These are phyloP conservation scores for Apodemus agrarius DNA, from an alignment of 2,797 vertebrate genomes.

Conservation along the genomic window DNA sequence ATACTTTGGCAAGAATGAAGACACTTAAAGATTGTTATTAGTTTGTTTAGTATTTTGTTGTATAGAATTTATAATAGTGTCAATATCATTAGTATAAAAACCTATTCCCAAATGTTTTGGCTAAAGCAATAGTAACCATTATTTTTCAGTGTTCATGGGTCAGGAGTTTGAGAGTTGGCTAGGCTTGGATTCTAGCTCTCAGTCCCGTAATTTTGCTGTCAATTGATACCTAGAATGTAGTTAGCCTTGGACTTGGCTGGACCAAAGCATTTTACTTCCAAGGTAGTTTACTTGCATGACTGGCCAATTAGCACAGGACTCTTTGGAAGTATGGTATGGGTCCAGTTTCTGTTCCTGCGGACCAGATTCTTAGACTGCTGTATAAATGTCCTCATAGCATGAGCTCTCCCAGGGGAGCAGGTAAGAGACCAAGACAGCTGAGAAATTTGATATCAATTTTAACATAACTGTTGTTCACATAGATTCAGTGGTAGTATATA, in stretches of 20 bases:
- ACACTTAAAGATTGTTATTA: conserved; percentile 9
- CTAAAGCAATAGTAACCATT: neutral
- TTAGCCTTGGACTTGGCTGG: neutral
- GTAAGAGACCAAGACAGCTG: neutral
- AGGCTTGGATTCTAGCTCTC: neutral
- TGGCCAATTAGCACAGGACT: neutral
- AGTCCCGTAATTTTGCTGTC: neutral
- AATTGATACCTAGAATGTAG: neutral
- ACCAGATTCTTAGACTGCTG: neutral
- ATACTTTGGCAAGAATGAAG: neutral
- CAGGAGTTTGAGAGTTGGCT: neutral
- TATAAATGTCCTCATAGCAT: neutral
- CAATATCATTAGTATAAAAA: neutral
- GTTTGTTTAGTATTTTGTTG: conserved; percentile 9
- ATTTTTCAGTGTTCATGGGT: neutral
- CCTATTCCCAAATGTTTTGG: neutral
- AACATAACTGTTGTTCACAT: neutral
- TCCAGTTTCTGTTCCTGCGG: neutral
- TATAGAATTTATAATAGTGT: neutral
- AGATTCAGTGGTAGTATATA: neutral
- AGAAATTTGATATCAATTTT: neutral
- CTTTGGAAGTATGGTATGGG: too few species aligned
- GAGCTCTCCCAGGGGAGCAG: neutral
- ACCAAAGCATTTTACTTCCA: neutral
- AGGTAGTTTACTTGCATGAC: neutral